These are phyloP conservation scores for Apaloderma vittatum DNA, from an alignment of 2,113 vertebrate species.

Conservation along the genomic window DNA sequence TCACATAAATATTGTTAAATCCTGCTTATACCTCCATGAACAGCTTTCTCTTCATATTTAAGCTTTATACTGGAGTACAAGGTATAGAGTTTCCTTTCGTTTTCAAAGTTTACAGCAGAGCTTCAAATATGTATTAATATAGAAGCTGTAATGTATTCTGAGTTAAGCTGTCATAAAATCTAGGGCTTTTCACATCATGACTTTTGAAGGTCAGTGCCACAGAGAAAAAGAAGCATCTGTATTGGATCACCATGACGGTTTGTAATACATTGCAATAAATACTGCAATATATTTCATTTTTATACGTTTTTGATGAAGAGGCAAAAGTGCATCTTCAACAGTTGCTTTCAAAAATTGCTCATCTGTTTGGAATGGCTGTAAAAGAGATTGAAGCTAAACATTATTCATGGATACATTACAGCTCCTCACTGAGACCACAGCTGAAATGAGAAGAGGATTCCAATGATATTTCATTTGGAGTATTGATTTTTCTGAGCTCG, in stretches of 20 bases:
- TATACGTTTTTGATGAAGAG: slow-evolving; percentile 81
- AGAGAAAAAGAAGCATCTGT: slow-evolving; percentile 69
- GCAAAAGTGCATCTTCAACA: slow-evolving; percentile 78
- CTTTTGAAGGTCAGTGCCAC: slow-evolving; percentile 79
- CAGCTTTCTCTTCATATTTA: slow-evolving; percentile 65
- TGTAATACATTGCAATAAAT: slow-evolving; percentile 79
- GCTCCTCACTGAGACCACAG: slow-evolving; percentile 28
- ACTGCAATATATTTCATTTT: slow-evolving; percentile 80
- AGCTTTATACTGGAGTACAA: slow-evolving; percentile 56
- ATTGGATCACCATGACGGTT: slow-evolving; percentile 57
- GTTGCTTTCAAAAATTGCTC: slow-evolving; percentile 80
- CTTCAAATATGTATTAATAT: slow-evolving; percentile 75
- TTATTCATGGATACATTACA: slow-evolving; percentile 76
- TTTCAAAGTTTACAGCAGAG: slow-evolving; percentile 73
- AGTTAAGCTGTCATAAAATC: slow-evolving; percentile 79
- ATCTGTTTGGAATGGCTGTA: slow-evolving; percentile 71
- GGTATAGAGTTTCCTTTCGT: slow-evolving; percentile 65
- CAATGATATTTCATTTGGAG: slow-evolving; percentile 56
- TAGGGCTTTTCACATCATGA: slow-evolving; percentile 76
- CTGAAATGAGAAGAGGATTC: slow-evolving; percentile 59
- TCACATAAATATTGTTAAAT: slow-evolving; percentile 63
- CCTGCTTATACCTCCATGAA: slow-evolving; percentile 15
- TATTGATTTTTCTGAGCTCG: slow-evolving; percentile 56
- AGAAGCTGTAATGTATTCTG: slow-evolving; percentile 70
- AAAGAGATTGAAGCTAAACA: slow-evolving; percentile 73